Conservation (phyloP, 2,888 invertebrate species). For the Geophilus truncorum region DNA sequence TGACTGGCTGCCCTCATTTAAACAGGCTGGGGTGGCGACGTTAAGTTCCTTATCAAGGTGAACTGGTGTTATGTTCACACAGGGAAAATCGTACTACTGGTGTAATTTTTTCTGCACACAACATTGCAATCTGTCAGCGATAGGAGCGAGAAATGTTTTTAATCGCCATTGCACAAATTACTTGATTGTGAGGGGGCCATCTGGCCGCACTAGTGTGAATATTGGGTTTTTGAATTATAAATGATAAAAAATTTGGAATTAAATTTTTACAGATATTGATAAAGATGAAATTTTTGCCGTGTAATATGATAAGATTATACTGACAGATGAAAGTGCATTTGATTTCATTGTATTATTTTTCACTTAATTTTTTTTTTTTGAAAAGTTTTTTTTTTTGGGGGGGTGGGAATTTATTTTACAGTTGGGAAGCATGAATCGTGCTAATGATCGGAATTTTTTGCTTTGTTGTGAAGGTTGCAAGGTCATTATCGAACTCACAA, state of each 20-base stretch:
- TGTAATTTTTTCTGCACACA: neutral
- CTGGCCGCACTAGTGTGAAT: neutral
- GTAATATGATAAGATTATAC: neutral
- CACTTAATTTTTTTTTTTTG: neutral
- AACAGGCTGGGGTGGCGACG: conserved; percentile 6
- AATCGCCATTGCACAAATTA: neutral
- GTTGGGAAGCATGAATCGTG: neutral
- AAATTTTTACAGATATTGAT: neutral
- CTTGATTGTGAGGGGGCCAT: neutral
- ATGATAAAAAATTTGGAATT: neutral
- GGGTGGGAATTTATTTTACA: neutral
- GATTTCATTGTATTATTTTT: neutral
- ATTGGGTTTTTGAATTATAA: too few relatives aligned
- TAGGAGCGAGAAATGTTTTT: neutral
- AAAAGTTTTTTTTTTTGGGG: conserved; percentile 1
- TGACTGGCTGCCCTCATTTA: conserved; percentile 17
- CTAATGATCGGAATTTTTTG: neutral
- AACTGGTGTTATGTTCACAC: conserved; percentile 27
- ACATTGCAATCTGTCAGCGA: neutral
- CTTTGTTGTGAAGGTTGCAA: conserved; percentile 37
- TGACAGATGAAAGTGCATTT: conserved; percentile 13
- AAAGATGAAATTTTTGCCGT: neutral
- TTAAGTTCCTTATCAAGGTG: conserved; percentile 25
- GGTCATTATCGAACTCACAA: conserved; percentile 41
- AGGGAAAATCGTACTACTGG: neutral